Percentiles rank a stretch among this genome's conserved stretches.
Evolutionary conservation across 2,888 invertebrate genomes (phyloP).

Genomic region (Dyspetes luteomarginatus): DNA sequence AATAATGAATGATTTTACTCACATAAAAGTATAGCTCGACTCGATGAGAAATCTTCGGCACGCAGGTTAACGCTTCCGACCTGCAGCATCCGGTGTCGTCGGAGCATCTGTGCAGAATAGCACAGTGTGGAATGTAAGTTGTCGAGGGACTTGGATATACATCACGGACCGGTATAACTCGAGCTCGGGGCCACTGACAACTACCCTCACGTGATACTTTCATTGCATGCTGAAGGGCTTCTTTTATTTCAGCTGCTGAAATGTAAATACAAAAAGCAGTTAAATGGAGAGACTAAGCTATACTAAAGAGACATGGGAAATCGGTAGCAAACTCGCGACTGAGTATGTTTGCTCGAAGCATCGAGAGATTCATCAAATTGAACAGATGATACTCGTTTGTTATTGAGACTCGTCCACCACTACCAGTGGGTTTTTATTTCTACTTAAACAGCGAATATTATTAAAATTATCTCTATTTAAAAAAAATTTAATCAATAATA

Average conservation of each 20-base stretch:
- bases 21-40: conserved; percentile 93
- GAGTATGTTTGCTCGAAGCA: no score
- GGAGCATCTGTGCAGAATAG: conserved; percentile 93
- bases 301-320: no score
- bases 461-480: no score
- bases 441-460: no score
- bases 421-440: no score
- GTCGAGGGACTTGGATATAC: conserved; percentile 89
- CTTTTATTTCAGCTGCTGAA: conserved; percentile 78
- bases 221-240: conserved; percentile 82
- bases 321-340: no score
- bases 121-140: conserved; percentile 93
- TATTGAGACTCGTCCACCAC: no score
- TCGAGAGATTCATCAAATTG: no score
- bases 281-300: no score
- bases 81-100: conserved; percentile 95
- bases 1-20: conserved; percentile 84
- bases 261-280: conserved; percentile 55
- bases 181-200: conserved; percentile 89
- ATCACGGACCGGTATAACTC: conserved; percentile 90
- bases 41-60: conserved; percentile 89
- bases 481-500: no score
- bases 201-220: conserved; percentile 84
- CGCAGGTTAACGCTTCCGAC: conserved; percentile 89
- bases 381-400: no score